Evolutionary conservation across 1,140 invertebrate species (phyloP).

Genomic region (Parapsyche elsis): DNA sequence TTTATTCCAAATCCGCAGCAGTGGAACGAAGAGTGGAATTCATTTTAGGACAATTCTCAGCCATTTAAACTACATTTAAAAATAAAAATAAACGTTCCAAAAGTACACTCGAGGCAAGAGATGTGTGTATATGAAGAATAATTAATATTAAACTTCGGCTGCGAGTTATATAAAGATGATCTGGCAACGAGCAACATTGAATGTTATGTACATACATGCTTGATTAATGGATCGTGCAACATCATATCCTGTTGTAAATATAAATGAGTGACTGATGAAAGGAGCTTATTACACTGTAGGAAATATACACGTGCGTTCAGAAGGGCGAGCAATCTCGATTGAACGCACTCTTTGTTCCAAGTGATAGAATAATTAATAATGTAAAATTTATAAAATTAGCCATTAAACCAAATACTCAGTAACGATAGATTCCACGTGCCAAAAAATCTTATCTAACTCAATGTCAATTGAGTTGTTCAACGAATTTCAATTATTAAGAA

Average conservation of each 20-base stretch:
- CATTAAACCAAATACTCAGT: too few species aligned
- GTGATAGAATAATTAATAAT: too few species aligned
- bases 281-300: constrained; percentile 21
- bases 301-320: not conserved
- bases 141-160: not conserved
- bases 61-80: too few species aligned
- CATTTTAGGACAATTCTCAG: not conserved
- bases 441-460: too few species aligned
- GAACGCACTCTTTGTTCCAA: too few species aligned
- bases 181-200: not conserved
- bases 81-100: not conserved
- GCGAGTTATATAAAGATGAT: not conserved
- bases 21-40: too few species aligned
- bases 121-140: not conserved
- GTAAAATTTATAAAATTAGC: too few species aligned
- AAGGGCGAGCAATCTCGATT: not conserved
- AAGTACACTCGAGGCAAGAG: not conserved
- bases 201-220: constrained; percentile 28
- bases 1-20: too few species aligned
- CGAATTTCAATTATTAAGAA: too few species aligned
- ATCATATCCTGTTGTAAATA: constrained; percentile 45
- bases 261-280: constrained; percentile 39
- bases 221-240: constrained; percentile 41
- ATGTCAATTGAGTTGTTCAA: too few species aligned
- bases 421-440: too few species aligned